phyloP scores from a whole-genome alignment of 2,888 invertebrate genomes.

The Temnothorax unifasciatus region DNA sequence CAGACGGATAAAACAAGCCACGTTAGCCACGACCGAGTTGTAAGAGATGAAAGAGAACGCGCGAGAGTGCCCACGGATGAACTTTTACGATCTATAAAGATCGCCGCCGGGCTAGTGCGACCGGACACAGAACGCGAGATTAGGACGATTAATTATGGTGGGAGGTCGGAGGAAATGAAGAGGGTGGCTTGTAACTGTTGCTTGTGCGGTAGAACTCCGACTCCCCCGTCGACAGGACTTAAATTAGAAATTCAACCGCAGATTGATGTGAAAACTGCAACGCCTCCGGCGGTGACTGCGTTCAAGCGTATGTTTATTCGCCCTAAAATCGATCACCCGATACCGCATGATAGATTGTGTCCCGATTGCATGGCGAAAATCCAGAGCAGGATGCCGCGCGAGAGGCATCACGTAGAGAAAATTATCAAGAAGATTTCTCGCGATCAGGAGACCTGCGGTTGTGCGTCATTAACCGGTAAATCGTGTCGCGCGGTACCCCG shows the following conservation, averaged over 20 bases:
- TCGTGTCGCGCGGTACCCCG: neutral
- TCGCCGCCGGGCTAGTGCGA: slow-evolving; percentile 25
- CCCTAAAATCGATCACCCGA: neutral
- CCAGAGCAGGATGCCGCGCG: neutral
- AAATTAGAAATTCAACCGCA: neutral
- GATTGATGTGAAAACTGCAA: neutral
- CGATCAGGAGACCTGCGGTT: slow-evolving; percentile 28
- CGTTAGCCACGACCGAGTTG: slow-evolving; percentile 51
- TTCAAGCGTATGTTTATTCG: neutral
- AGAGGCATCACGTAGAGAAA: slow-evolving; percentile 10
- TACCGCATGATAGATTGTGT: slow-evolving; percentile 49
- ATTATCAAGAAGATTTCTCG: slow-evolving; percentile 7
- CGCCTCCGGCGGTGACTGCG: neutral
- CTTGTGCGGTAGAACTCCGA: slow-evolving; percentile 52
- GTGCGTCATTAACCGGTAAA: neutral
- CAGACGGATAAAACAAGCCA: slow-evolving; percentile 58
- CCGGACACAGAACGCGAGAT: slow-evolving; percentile 61
- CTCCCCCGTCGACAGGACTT: neutral
- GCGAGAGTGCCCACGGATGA: slow-evolving; percentile 14
- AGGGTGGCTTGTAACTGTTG: slow-evolving; percentile 66
- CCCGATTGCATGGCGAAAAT: slow-evolving; percentile 49
- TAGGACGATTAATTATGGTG: slow-evolving; percentile 57
- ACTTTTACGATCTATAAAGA: slow-evolving; percentile 43
- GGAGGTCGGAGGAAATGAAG: neutral
- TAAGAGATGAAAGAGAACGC: slow-evolving; percentile 6